phyloP scores from a whole-genome alignment of 2,797 vertebrate species.

The Eurystomus glaucurus region DNA sequence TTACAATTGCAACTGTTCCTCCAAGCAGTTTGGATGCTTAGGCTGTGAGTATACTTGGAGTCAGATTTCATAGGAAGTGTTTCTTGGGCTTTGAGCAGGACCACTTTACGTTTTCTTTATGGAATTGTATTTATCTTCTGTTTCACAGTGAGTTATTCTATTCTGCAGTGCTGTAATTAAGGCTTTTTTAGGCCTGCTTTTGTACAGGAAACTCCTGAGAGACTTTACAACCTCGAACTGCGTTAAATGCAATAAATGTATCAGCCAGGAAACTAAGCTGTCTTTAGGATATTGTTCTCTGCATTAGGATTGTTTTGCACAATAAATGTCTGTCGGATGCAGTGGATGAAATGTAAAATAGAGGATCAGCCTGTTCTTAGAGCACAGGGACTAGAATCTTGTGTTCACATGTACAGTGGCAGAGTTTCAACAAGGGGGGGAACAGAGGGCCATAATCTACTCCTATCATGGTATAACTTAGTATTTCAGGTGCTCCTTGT shows the following conservation, averaged over 20 bases:
- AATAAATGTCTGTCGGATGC: not conserved
- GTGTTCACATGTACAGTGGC: not conserved
- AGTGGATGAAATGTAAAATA: not conserved
- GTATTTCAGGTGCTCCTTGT: not conserved
- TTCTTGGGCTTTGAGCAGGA: not conserved
- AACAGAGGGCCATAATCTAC: not conserved
- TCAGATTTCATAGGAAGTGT: not conserved
- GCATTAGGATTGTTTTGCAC: not conserved
- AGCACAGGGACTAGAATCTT: not conserved
- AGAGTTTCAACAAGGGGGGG: not conserved
- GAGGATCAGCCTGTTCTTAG: not conserved
- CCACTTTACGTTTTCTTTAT: not conserved
- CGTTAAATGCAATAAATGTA: not conserved
- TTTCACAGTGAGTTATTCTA: slow-evolving; percentile 27
- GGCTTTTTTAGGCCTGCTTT: slow-evolving; percentile 46
- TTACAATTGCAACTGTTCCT: not conserved
- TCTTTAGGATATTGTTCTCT: not conserved
- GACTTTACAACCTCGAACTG: slow-evolving; percentile 17
- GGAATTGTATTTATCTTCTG: not conserved
- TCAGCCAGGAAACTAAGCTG: not conserved
- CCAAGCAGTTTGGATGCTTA: not conserved
- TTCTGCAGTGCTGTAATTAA: slow-evolving; percentile 49
- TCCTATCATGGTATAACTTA: not conserved
- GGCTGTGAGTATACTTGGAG: not conserved
- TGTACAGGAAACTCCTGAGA: slow-evolving; percentile 49